Percentiles rank a stretch among this genome's conserved stretches.
phyloP scores from a whole-genome alignment of 2,888 invertebrate genomes.

The Incurvaria masculella region DNA sequence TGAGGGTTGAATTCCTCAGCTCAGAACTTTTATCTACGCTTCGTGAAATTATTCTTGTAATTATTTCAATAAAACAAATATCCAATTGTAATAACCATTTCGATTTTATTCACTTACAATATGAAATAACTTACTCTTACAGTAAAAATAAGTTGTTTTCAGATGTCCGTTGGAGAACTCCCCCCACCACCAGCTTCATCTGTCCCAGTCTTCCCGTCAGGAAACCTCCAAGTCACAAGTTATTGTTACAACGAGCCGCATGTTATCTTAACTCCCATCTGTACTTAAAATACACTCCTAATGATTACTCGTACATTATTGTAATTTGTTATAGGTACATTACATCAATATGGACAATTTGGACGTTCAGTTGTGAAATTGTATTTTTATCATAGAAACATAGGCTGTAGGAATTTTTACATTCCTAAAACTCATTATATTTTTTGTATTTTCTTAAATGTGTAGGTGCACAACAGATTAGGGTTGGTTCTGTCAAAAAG shows the following conservation, averaged over 20 bases:
- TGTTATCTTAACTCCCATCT: slow-evolving; percentile 31
- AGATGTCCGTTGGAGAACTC: slow-evolving; percentile 43
- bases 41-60: no score
- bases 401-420: slow-evolving; percentile 15
- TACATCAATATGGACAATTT: slow-evolving; percentile 46
- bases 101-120: slow-evolving; percentile 56
- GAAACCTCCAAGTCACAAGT: slow-evolving; percentile 31
- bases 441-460: slow-evolving; percentile 6
- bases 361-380: slow-evolving; percentile 55
- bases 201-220: slow-evolving; percentile 12
- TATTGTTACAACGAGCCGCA: slow-evolving; percentile 28
- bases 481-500: slow-evolving; percentile 3
- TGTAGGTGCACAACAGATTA: slow-evolving; percentile 3
- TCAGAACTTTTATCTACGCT: no score
- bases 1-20: no score
- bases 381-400: slow-evolving; percentile 8
- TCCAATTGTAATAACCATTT: slow-evolving; percentile 54
- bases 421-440: slow-evolving; percentile 7
- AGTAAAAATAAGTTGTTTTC: slow-evolving; percentile 54
- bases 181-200: slow-evolving; percentile 19
- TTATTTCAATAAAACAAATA: no score
- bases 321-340: slow-evolving; percentile 54
- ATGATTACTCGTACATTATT: slow-evolving; percentile 54
- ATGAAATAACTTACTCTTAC: slow-evolving; percentile 56
- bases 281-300: slow-evolving; percentile 47